phyloP scores from a whole-genome alignment of 2,113 vertebrate genomes.

The Triplophysa rosa region DNA sequence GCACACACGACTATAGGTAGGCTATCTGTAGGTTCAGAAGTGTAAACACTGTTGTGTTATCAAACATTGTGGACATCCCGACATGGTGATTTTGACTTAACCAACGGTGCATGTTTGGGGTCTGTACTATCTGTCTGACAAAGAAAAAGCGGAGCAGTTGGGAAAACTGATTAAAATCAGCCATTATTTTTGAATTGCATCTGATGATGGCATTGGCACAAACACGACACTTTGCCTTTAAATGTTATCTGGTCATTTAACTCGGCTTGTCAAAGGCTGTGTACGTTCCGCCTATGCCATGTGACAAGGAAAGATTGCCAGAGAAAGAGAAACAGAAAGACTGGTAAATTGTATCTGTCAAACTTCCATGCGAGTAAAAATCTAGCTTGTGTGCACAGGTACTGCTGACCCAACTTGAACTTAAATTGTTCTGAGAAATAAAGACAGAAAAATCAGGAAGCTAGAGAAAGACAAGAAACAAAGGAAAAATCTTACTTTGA shows the following conservation, averaged over 20 bases:
- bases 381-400: background rate
- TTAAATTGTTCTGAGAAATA: background rate
- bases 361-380: slow-evolving; percentile 1
- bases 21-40: background rate
- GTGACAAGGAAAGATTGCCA: background rate
- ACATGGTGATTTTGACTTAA: too few species aligned
- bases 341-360: background rate
- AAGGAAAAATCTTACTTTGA: slow-evolving; percentile 35
- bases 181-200: background rate
- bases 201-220: background rate
- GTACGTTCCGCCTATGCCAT: background rate
- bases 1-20: background rate
- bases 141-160: too few species aligned
- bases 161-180: background rate
- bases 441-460: background rate
- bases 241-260: slow-evolving; percentile 14
- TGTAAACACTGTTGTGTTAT: background rate
- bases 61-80: too few species aligned
- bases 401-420: background rate
- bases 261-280: background rate
- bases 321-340: slow-evolving; percentile 29
- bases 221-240: slow-evolving; percentile 10
- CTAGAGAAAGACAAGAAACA: slow-evolving; percentile 9
- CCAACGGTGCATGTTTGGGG: too few species aligned
- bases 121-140: too few species aligned